Base-by-base conservation (phyloP, 1,140 invertebrate genomes). In the Grapholita molesta region DNA sequence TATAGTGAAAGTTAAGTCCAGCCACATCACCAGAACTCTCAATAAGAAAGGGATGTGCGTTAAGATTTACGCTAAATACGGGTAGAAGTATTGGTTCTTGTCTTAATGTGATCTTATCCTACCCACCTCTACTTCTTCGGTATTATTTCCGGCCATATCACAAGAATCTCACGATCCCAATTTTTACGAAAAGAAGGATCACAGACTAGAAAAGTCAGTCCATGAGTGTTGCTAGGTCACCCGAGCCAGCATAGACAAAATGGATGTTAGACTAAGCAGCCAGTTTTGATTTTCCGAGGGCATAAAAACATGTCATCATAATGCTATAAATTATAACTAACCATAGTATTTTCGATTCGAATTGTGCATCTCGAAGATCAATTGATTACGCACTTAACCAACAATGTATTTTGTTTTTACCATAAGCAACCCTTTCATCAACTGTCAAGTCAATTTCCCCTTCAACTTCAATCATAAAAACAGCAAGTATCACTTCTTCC, bases 141-240 rank as follows among this genome's bases (percentile, higher is more conserved):
- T 85, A 86, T 78, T 91, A 89, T 90, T 91, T 82, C 89, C 89
- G 88, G 88, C 89, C 89, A 91, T 91, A 74, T 86, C 83, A 84
- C 82, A 89, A 82, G 78, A 84, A 82, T 85, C 78, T 84, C 76
- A 76, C 68, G 75, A 75, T 73, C 78, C 32, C 70, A 78, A 82
- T 78, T 88, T 89, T 88, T 85, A 82, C 78, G 72, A 72, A 76
- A 87, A 78, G 74, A 89, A 86, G 84, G 42, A 25, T 25, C 55
- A 61, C 55, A 61, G 55, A 61, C n/a, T 61, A 84, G 78, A 83
- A 81, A 72, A 70, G 70, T 70, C 61, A 69, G 64, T 32, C 21
- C 18, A 32, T 55, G n/a, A 33, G 73, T 83, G 82, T 86, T 88
- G 78, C 84, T 68, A 80, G 61, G 52, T 61, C n/a, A 61, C 24